A percentile compares a stretch with the other conserved stretches of the same genome.
phyloP scores from a whole-genome alignment of 2,113 vertebrate genomes.

The Egretta garzetta region DNA sequence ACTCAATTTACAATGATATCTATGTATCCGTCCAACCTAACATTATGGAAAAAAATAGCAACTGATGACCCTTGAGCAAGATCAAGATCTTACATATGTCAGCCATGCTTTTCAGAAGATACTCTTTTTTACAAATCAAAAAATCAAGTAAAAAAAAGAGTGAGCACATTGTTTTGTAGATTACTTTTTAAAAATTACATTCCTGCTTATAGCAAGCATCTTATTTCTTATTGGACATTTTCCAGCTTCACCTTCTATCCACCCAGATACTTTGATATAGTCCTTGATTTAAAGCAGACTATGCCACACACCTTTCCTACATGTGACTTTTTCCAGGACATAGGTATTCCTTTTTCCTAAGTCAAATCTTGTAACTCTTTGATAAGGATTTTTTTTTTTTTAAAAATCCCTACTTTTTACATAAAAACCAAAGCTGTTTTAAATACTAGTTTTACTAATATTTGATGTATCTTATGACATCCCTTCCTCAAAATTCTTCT shows the following conservation, averaged over 20 bases:
- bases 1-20: not conserved
- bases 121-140: no score
- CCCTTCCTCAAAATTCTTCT: not conserved
- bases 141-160: not conserved
- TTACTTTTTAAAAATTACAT: not conserved
- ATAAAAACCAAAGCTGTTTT: not conserved
- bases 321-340: not conserved
- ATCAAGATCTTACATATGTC: not conserved
- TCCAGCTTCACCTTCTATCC: not conserved
- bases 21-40: not conserved
- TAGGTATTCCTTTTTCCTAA: not conserved
- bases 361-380: not conserved
- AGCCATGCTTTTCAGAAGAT: not conserved
- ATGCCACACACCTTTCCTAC: not conserved
- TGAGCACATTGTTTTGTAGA: not conserved
- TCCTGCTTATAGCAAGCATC: not conserved
- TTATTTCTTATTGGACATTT: not conserved
- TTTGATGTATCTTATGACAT: not conserved
- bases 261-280: not conserved
- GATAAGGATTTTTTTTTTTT: not conserved
- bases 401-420: not conserved
- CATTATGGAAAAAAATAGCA: not conserved
- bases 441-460: not conserved
- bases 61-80: not conserved
- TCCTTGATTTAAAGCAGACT: not conserved